phyloP scores from a whole-genome alignment of 1,140 invertebrate genomes.

The Diabrotica undecimpunctata region DNA sequence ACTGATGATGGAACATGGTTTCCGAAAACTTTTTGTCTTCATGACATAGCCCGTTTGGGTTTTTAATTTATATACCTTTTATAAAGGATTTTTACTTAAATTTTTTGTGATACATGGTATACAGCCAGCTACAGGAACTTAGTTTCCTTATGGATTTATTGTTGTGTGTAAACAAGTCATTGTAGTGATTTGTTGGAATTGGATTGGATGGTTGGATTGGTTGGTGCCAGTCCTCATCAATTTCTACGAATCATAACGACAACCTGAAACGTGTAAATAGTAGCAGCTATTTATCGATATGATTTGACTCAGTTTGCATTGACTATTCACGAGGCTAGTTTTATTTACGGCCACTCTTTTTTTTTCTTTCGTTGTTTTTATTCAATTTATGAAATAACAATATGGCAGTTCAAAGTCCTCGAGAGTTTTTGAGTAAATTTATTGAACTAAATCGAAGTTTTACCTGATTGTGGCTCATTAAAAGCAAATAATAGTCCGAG shows the following conservation, averaged over 20 bases:
- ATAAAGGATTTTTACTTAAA: no score
- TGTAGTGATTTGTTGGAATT: constrained; percentile 4
- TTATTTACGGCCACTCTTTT: neutral
- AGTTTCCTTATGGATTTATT: no score
- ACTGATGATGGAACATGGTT: no score
- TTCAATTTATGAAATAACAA: neutral
- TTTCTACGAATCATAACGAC: neutral
- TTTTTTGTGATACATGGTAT: no score
- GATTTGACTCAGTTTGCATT: neutral
- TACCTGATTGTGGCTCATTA: neutral
- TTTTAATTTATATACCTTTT: no score
- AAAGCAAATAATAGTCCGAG: neutral
- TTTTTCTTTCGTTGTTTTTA: neutral
- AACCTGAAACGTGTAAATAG: neutral
- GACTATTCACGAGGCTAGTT: no score
- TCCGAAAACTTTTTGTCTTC: no score
- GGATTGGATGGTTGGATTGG: neutral
- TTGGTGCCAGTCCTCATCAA: neutral
- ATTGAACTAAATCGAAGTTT: neutral
- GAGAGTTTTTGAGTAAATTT: neutral
- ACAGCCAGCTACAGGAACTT: no score
- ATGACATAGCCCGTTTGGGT: no score
- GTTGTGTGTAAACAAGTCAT: neutral
- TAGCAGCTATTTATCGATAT: neutral
- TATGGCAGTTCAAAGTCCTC: neutral